Conservation (phyloP, 2,113 vertebrate genomes). For the Xiphias gladius region DNA sequence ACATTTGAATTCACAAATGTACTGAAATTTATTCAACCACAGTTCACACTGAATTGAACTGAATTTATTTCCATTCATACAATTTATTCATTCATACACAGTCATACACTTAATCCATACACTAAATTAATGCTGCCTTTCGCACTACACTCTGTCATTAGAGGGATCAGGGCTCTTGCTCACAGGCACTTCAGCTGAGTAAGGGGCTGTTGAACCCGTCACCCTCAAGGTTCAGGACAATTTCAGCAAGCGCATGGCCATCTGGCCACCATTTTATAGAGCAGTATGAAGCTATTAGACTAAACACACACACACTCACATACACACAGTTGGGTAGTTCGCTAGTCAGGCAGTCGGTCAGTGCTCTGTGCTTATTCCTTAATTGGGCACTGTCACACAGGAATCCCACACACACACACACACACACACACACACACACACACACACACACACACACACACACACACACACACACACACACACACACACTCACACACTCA, state of each 20-base stretch:
- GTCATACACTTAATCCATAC: too few species aligned
- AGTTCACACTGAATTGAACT: not conserved
- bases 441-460: constrained; percentile 6
- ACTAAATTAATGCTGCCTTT: too few species aligned
- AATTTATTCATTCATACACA: too few species aligned
- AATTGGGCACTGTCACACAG: constrained; percentile 49
- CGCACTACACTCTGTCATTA: too few species aligned
- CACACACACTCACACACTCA: not conserved
- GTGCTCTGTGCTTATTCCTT: constrained; percentile 26
- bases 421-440: not conserved
- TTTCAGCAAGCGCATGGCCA: constrained; percentile 22
- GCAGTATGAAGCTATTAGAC: constrained; percentile 31
- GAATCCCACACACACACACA: not conserved
- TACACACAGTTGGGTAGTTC: not conserved
- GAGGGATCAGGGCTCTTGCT: not conserved
- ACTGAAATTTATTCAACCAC: too few species aligned
- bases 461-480: not conserved
- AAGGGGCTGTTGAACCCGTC: not conserved
- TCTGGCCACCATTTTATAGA: constrained; percentile 45
- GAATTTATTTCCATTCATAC: too few species aligned
- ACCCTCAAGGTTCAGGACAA: constrained; percentile 49
- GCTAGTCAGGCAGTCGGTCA: constrained; percentile 27
- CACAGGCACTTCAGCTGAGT: not conserved
- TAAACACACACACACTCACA: constrained; percentile 9
- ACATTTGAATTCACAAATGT: too few species aligned